Evolutionary conservation across 92 coral and sea anemone species (phyloP).

Genomic region (Pocillopora grandis): DNA sequence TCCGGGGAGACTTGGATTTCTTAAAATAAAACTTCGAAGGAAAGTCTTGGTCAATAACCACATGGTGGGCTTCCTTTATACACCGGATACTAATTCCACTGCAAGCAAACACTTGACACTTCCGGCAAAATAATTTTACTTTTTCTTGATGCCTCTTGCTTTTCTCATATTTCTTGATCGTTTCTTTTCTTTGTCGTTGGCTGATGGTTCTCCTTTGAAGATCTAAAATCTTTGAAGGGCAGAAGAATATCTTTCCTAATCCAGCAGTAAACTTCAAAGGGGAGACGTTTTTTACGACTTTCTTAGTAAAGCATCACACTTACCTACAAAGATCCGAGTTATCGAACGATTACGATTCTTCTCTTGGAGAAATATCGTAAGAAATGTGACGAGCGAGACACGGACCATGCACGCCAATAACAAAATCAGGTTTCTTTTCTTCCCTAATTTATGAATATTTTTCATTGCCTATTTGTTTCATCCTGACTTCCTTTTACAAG

Average conservation of each 20-base stretch:
- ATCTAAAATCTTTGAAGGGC: slow-evolving; percentile 33
- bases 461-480: too few relatives aligned
- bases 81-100: slow-evolving; percentile 47
- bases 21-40: slow-evolving; percentile 10
- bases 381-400: too few relatives aligned
- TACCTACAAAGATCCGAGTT: too few relatives aligned
- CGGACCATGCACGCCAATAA: too few relatives aligned
- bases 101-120: slow-evolving; percentile 62
- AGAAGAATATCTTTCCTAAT: background rate
- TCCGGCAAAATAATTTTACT: slow-evolving; percentile 59
- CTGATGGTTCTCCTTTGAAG: slow-evolving; percentile 34
- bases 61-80: slow-evolving; percentile 60
- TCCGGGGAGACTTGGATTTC: slow-evolving; percentile 13
- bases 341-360: too few relatives aligned
- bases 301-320: too few relatives aligned
- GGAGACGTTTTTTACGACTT: too few relatives aligned
- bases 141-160: slow-evolving; percentile 10
- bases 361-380: too few relatives aligned
- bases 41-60: slow-evolving; percentile 50
- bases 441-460: too few relatives aligned
- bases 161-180: slow-evolving; percentile 16
- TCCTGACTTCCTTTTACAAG: too few relatives aligned
- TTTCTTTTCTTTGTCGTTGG: slow-evolving; percentile 21
- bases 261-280: background rate
- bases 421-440: too few relatives aligned